Evolutionary conservation across 1,140 invertebrate species (phyloP).

Genomic region (Aphis craccivora): DNA sequence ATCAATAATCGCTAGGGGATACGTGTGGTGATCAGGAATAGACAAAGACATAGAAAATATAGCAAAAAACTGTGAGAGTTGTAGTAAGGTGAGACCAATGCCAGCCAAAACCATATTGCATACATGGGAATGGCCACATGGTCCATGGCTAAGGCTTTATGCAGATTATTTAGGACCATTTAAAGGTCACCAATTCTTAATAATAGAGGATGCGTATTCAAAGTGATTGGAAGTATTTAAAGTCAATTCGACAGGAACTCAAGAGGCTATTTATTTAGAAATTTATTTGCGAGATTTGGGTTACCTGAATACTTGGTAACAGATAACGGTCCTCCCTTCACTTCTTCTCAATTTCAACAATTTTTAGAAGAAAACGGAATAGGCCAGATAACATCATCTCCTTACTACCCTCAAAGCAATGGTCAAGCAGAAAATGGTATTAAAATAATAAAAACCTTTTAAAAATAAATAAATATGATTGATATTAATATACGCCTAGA

Average conservation of each 20-base stretch:
- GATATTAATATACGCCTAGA: no score
- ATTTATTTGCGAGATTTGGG: slow-evolving; percentile 61
- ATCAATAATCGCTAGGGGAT: no score
- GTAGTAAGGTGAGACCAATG: no score
- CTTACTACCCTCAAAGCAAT: slow-evolving; percentile 63
- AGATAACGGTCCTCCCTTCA: slow-evolving; percentile 62
- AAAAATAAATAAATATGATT: slow-evolving; percentile 49
- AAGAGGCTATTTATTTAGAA: slow-evolving; percentile 48
- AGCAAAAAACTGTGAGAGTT: no score
- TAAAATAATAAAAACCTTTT: slow-evolving; percentile 63
- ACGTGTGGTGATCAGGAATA: no score
- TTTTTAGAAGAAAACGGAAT: slow-evolving; percentile 61
- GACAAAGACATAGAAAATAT: no score
- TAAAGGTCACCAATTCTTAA: no score
- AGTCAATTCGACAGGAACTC: neutral
- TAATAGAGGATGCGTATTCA: slow-evolving; percentile 64
- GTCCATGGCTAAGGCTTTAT: no score
- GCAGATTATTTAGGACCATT: no score
- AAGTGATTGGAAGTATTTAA: slow-evolving; percentile 62
- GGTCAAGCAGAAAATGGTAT: slow-evolving; percentile 63
- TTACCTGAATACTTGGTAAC: slow-evolving; percentile 60
- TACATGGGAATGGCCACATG: no score
- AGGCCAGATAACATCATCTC: slow-evolving; percentile 60
- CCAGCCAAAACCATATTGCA: no score
- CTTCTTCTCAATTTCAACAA: slow-evolving; percentile 60